phyloP scores from a whole-genome alignment of 2,113 vertebrate species.

The Pelusios castaneus region DNA sequence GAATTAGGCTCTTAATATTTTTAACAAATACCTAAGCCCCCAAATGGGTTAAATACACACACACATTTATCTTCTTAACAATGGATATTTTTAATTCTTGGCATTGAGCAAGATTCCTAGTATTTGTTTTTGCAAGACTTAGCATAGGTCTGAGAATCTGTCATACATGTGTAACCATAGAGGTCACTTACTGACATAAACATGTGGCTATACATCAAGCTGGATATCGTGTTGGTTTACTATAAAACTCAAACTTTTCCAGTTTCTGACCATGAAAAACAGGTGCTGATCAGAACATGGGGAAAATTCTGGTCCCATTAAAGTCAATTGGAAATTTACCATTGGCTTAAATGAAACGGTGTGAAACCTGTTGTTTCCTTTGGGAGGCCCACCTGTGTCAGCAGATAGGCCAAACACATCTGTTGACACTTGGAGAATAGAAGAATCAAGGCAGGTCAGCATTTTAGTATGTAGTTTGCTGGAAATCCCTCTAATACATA shows the following conservation, averaged over 20 bases:
- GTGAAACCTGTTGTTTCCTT: background rate
- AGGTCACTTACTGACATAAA: background rate
- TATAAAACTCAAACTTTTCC: background rate
- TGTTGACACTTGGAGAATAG: background rate
- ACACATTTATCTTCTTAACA: background rate
- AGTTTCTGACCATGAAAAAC: background rate
- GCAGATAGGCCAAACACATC: background rate
- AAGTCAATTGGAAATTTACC: background rate
- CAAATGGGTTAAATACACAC: background rate
- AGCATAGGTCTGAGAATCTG: background rate
- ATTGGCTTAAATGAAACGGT: background rate
- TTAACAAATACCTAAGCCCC: background rate
- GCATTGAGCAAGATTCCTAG: background rate
- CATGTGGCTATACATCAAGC: background rate
- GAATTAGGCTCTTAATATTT: background rate
- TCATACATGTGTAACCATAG: background rate
- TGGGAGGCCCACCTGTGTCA: background rate
- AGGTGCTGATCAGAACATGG: background rate
- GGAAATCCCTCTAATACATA: background rate
- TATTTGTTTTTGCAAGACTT: background rate
- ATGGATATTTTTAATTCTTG: background rate
- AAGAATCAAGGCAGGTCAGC: background rate
- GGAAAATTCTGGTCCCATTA: fast-evolving
- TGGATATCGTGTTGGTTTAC: background rate
- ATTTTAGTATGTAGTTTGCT: background rate